Conservation (phyloP, 2,797 vertebrate genomes). For the Characodon lateralis region DNA sequence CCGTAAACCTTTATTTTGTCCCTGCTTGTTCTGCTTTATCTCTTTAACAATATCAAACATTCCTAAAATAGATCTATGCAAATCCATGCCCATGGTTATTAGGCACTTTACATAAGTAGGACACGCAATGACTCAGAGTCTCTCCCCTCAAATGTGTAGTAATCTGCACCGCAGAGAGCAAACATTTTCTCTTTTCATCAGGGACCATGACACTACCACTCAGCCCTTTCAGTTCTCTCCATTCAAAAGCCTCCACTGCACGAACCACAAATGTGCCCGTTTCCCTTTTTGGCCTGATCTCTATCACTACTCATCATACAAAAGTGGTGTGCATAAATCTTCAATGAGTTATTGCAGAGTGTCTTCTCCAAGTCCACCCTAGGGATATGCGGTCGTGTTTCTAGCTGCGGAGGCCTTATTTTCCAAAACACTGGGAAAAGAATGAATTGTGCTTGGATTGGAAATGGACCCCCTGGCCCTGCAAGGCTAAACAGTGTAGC, state of each 20-base stretch:
- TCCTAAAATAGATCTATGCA: constrained; percentile 72
- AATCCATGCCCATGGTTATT: constrained; percentile 66
- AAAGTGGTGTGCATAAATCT: constrained; percentile 59
- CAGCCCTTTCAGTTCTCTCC: constrained; percentile 42
- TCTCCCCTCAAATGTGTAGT: constrained; percentile 54
- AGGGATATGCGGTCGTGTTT: constrained; percentile 44
- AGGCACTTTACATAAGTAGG: constrained; percentile 70
- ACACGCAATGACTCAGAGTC: constrained; percentile 66
- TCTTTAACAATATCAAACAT: constrained; percentile 54
- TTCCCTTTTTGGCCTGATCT: constrained; percentile 39
- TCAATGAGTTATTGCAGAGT: constrained; percentile 46
- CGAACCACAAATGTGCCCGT: constrained; percentile 53
- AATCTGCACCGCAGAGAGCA: constrained; percentile 50
- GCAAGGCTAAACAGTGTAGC: constrained; percentile 14
- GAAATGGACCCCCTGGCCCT: constrained; percentile 26
- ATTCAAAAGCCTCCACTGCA: constrained; percentile 47
- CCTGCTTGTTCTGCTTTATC: constrained; percentile 44
- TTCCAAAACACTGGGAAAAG: constrained; percentile 38
- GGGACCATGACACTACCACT: constrained; percentile 45
- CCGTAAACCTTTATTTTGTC: constrained; percentile 18
- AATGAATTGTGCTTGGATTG: constrained; percentile 32
- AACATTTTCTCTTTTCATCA: constrained; percentile 41
- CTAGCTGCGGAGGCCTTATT: constrained; percentile 25
- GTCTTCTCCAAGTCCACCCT: constrained; percentile 46
- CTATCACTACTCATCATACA: constrained; percentile 52